Evolutionary conservation across 2,113 vertebrate species (phyloP).

Genomic region (Procapra przewalskii): DNA sequence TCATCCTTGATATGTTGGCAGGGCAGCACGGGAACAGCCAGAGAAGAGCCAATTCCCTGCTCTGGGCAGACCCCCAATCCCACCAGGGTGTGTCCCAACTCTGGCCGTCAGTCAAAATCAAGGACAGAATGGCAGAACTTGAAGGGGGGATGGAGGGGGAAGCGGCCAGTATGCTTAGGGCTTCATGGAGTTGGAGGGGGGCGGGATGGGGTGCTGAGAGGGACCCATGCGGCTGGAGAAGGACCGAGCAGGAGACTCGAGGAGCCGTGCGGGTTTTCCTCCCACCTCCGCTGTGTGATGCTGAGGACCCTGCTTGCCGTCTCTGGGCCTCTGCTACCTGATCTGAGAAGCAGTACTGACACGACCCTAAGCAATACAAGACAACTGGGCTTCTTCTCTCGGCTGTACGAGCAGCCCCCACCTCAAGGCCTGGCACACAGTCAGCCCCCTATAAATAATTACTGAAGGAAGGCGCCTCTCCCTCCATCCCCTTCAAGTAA

Average conservation of each 20-base stretch:
- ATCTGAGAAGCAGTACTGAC: background rate
- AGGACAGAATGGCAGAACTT: background rate
- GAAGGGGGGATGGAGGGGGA: accelerated
- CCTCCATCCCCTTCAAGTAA: background rate
- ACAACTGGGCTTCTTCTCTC: background rate
- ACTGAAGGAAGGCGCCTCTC: background rate
- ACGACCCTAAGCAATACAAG: accelerated
- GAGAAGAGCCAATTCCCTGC: background rate
- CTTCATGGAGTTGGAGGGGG: accelerated
- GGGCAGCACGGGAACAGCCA: background rate
- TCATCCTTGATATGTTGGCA: background rate
- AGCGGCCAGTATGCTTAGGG: background rate
- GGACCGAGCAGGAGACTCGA: background rate
- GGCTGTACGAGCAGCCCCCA: accelerated
- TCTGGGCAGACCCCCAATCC: background rate
- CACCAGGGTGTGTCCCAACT: background rate
- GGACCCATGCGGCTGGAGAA: accelerated
- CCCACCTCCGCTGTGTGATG: background rate
- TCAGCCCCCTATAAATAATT: background rate
- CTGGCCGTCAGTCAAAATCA: background rate
- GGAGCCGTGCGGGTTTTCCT: accelerated
- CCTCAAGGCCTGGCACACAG: background rate
- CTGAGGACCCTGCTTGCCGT: background rate
- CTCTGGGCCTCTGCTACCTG: background rate
- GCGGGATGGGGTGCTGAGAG: background rate